Evolutionary conservation across 53 echinoderm and acorn worm species (phyloP), one percentile per base, ranked within the genome.

Genomic region (Pentamera pediparva): DNA sequence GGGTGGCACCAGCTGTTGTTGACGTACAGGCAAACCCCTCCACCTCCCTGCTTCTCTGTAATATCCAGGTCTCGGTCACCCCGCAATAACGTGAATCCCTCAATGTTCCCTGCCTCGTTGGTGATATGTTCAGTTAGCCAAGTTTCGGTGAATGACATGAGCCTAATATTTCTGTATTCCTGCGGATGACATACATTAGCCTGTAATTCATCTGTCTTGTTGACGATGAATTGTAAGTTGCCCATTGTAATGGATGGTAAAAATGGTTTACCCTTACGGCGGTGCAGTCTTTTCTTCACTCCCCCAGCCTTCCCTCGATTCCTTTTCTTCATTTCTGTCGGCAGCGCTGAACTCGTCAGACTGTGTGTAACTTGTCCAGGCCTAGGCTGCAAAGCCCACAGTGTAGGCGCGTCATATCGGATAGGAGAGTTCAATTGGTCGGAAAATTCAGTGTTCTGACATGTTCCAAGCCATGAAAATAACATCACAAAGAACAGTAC

Each of bases 1-100:
- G 65, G 40, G 22, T 65, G 65, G 12, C 40, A 65, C 65, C 41
- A 65, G 1, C 35, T 7, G 7, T 65, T 28, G 25, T 65, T 39
- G 15, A 65, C 65, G 12, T 65, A 65, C 26, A 82, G 13, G 35
- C 82, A 82, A 22, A 82, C 65, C 1, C 65, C 65, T 5, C 65
- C 39, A 18, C 63, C 32, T 19, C 40, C 25, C 11, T 64, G 62
- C 62, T 62, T 62, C 37, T 62, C 32, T 62, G 8, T 22, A 36
- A 36, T 10, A 17, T 83, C 53, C 5, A 33, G 41, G 20, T 13
- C 29, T 18, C 76, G 38, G 41, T 83, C 76, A 20, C 70, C 49
- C 21, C 48, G 24, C 7, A 69, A 29, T 69, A 69, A 47, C 29
- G 28, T 69, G 25, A 69, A 69, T 8, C 70, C 70, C 26, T 69